phyloP scores from a whole-genome alignment of 2,113 vertebrate genomes.

The human region GRCh38 chr16:81721001-81721500 shows the following conservation, averaged over 20 bases:
- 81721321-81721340: rapidly evolving
- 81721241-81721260: background rate
- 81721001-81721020: background rate
- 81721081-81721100: background rate
- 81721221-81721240: background rate
- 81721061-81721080: background rate
- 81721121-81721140: background rate
- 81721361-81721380: background rate
- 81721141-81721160: background rate
- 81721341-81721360: rapidly evolving
- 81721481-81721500: rapidly evolving
- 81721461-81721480: background rate
- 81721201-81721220: rapidly evolving
- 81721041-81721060: rapidly evolving
- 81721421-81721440: background rate
- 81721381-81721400: background rate
- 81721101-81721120: background rate
- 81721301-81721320: background rate
- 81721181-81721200: background rate
- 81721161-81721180: background rate
- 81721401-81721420: background rate
- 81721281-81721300: background rate
- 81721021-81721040: background rate
- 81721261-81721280: rapidly evolving
- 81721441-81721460: rapidly evolving